A percentile compares a stretch with the other conserved stretches of the same genome.
phyloP scores from a whole-genome alignment of 2,888 invertebrate genomes.

The Nomada lathburiana region DNA sequence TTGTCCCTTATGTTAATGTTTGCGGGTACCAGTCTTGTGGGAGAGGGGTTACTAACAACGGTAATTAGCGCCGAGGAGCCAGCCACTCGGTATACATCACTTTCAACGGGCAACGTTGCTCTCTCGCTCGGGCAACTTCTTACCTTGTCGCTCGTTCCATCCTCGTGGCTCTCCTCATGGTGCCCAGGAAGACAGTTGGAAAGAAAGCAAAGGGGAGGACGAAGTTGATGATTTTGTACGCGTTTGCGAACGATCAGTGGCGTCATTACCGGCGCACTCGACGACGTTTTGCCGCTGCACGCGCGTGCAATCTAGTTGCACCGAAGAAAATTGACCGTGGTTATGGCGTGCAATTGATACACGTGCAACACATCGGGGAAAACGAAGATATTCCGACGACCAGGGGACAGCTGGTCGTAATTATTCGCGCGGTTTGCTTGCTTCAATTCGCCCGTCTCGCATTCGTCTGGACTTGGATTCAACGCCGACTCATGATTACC shows the following conservation, averaged over 20 bases:
- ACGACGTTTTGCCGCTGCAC: not conserved
- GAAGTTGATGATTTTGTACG: slow-evolving; percentile 54
- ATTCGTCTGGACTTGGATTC: slow-evolving; percentile 28
- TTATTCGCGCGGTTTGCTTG: slow-evolving; percentile 58
- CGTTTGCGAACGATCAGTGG: slow-evolving; percentile 67
- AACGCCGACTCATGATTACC: slow-evolving; percentile 67
- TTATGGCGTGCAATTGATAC: slow-evolving; percentile 65
- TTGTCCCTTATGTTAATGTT: slow-evolving; percentile 76
- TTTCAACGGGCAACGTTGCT: slow-evolving; percentile 68
- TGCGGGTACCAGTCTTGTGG: slow-evolving; percentile 59
- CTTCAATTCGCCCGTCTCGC: slow-evolving; percentile 47
- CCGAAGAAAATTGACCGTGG: slow-evolving; percentile 55
- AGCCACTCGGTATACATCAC: slow-evolving; percentile 74
- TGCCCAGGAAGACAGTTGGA: not conserved
- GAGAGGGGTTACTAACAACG: slow-evolving; percentile 71
- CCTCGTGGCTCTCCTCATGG: not conserved
- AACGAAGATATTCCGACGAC: slow-evolving; percentile 37
- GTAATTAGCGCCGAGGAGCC: slow-evolving; percentile 73
- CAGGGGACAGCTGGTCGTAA: slow-evolving; percentile 40
- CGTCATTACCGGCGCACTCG: slow-evolving; percentile 57
- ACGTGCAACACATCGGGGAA: slow-evolving; percentile 40
- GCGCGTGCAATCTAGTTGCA: slow-evolving; percentile 3
- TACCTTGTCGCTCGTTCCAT: slow-evolving; percentile 24
- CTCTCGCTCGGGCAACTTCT: slow-evolving; percentile 37
- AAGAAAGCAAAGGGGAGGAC: slow-evolving; percentile 2